Percentiles rank a stretch among this genome's conserved stretches.
phyloP scores from a whole-genome alignment of 2,113 vertebrate genomes.

The Oncorhynchus keta region DNA sequence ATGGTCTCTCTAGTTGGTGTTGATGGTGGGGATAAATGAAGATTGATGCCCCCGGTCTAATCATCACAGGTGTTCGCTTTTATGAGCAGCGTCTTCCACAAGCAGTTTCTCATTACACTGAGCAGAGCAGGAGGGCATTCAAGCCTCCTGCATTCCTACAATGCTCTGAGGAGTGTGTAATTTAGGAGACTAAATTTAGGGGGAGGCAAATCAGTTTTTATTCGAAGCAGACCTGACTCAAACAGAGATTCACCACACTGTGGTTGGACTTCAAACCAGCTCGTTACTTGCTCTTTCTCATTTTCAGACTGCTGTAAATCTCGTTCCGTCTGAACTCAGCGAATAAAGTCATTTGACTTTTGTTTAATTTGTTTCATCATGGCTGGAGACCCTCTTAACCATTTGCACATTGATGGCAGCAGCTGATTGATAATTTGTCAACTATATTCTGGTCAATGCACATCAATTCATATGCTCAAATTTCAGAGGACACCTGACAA shows the following conservation, averaged over 20 bases:
- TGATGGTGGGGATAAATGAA: constrained; percentile 68
- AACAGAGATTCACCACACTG: constrained; percentile 76
- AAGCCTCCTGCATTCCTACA: constrained; percentile 61
- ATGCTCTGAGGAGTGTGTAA: constrained; percentile 72
- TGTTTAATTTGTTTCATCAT: constrained; percentile 56
- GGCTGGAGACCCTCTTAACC: constrained; percentile 43
- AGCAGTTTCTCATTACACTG: constrained; percentile 73
- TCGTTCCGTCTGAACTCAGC: constrained; percentile 57
- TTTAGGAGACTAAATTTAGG: constrained; percentile 74
- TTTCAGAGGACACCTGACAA: background rate
- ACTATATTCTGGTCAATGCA: constrained; percentile 9
- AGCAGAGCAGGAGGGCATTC: constrained; percentile 65
- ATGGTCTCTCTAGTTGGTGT: constrained; percentile 61
- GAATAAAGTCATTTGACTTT: constrained; percentile 51
- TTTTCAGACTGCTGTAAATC: constrained; percentile 75
- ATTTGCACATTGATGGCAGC: constrained; percentile 35
- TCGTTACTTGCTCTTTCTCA: constrained; percentile 73
- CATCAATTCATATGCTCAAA: background rate
- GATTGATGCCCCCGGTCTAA: constrained; percentile 68
- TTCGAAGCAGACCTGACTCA: constrained; percentile 78
- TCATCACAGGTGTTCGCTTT: constrained; percentile 78
- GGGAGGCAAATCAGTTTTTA: constrained; percentile 76
- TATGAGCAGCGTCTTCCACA: constrained; percentile 57
- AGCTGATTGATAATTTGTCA: constrained; percentile 50
- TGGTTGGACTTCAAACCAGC: constrained; percentile 75